Evolutionary conservation across 2,888 invertebrate species (phyloP).

Genomic region (Cybosia mesomella): DNA sequence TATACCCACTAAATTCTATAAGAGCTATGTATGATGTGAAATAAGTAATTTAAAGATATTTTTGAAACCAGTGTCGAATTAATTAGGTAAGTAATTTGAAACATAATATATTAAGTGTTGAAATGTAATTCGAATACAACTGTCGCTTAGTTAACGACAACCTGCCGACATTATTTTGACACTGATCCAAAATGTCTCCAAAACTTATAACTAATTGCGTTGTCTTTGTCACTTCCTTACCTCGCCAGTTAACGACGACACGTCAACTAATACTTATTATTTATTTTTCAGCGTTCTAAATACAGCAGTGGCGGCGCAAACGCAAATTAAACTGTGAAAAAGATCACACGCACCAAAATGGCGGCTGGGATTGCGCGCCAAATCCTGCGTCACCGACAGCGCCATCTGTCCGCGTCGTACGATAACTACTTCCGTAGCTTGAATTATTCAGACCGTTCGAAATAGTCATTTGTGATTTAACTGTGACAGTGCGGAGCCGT

Average conservation of each 20-base stretch:
- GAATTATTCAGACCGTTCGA: constrained; percentile 75
- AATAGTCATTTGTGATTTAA: constrained; percentile 77
- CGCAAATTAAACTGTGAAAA: constrained; percentile 77
- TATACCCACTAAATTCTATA: too few species aligned
- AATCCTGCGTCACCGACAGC: constrained; percentile 66
- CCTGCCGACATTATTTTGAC: constrained; percentile 68
- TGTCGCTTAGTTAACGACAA: constrained; percentile 49
- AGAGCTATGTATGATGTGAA: background rate
- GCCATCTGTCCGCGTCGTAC: constrained; percentile 72
- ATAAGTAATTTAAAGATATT: background rate
- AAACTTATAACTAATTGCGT: constrained; percentile 68
- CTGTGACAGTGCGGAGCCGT: constrained; percentile 75
- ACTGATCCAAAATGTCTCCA: constrained; percentile 61
- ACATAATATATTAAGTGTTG: constrained; percentile 47
- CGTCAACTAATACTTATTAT: constrained; percentile 70
- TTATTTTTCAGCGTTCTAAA: constrained; percentile 82
- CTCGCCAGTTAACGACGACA: constrained; percentile 57
- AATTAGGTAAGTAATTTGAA: constrained; percentile 45
- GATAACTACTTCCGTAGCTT: constrained; percentile 70
- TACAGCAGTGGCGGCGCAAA: constrained; percentile 64
- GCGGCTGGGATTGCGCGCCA: constrained; percentile 77
- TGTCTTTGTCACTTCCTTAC: constrained; percentile 73
- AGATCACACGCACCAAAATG: constrained; percentile 76
- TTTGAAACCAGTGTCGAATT: constrained; percentile 10
- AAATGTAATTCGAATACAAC: constrained; percentile 42